Conservation (phyloP, 1,140 invertebrate genomes). For the Drosophila saltans region DNA sequence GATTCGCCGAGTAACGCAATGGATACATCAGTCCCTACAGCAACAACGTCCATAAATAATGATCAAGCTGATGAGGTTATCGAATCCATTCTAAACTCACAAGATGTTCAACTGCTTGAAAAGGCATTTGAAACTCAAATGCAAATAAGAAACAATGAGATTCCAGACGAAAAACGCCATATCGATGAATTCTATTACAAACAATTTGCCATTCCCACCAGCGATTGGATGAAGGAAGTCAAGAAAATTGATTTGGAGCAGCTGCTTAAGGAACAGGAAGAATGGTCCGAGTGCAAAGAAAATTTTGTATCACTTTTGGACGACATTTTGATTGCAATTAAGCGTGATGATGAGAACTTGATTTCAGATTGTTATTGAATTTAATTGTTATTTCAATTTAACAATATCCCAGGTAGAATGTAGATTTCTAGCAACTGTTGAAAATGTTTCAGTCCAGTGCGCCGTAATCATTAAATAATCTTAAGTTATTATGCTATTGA, state of each 20-base stretch:
- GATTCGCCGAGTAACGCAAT: background rate
- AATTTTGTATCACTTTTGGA: slow-evolving; percentile 87
- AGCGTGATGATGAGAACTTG: slow-evolving; percentile 84
- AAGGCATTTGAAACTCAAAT: slow-evolving; percentile 84
- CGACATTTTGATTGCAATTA: slow-evolving; percentile 86
- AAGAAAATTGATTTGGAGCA: slow-evolving; percentile 84
- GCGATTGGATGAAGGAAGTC: slow-evolving; percentile 85
- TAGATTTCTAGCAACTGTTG: background rate
- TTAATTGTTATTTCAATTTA: background rate
- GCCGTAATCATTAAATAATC: background rate
- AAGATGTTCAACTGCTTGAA: slow-evolving; percentile 86
- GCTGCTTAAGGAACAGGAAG: slow-evolving; percentile 84
- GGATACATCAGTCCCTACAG: background rate
- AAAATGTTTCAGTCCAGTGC: too few relatives aligned
- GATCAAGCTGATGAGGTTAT: slow-evolving; percentile 79
- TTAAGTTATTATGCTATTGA: background rate
- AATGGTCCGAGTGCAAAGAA: slow-evolving; percentile 86
- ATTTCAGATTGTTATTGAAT: slow-evolving; percentile 87
- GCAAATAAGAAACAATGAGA: slow-evolving; percentile 47
- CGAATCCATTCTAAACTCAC: slow-evolving; percentile 84
- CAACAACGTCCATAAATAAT: slow-evolving; percentile 26
- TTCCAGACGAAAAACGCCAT: slow-evolving; percentile 48
- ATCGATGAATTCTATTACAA: slow-evolving; percentile 81
- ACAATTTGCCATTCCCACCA: slow-evolving; percentile 83
- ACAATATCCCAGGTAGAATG: background rate